Percentiles rank a stretch among this genome's conserved stretches.
Conservation (phyloP, 2,113 vertebrate species). For the Madoqua kirkii region DNA sequence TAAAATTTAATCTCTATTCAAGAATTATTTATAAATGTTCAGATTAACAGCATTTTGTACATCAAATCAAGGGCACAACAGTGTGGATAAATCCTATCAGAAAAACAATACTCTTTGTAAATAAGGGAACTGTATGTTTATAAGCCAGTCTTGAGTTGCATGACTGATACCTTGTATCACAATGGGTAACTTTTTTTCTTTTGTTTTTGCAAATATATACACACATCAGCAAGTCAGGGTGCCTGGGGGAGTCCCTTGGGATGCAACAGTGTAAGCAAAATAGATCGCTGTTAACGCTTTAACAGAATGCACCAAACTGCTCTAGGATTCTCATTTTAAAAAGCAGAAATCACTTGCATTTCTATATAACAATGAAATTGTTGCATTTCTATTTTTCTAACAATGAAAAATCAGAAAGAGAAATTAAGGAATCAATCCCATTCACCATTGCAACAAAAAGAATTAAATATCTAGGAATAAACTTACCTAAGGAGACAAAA, state of each 20-base stretch:
- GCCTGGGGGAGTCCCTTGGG: conserved; percentile 75
- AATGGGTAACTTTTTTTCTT: conserved; percentile 1
- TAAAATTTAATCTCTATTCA: conserved; percentile 82
- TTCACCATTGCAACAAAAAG: background rate
- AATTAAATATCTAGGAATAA: background rate
- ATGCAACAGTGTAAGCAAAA: conserved; percentile 76
- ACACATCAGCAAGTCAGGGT: conserved; percentile 78
- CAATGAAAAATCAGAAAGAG: background rate
- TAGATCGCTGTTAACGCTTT: conserved; percentile 62
- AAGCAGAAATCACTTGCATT: background rate
- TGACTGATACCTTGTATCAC: conserved; percentile 47
- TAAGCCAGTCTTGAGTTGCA: conserved; percentile 58
- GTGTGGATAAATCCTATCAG: conserved; percentile 81
- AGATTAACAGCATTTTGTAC: conserved; percentile 88
- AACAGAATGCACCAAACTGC: conserved; percentile 69
- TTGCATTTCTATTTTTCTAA: background rate
- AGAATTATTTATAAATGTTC: conserved; percentile 91
- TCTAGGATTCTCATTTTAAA: conserved; percentile 61
- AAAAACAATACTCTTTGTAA: conserved; percentile 80
- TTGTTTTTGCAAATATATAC: conserved; percentile 51
- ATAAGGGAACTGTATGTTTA: conserved; percentile 72
- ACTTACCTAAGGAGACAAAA: background rate
- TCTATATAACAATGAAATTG: background rate
- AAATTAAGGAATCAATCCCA: background rate
- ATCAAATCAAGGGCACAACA: conserved; percentile 85